Evolutionary conservation across 2,888 invertebrate genomes (phyloP).

Genomic region (Stegana nigrithorax): DNA sequence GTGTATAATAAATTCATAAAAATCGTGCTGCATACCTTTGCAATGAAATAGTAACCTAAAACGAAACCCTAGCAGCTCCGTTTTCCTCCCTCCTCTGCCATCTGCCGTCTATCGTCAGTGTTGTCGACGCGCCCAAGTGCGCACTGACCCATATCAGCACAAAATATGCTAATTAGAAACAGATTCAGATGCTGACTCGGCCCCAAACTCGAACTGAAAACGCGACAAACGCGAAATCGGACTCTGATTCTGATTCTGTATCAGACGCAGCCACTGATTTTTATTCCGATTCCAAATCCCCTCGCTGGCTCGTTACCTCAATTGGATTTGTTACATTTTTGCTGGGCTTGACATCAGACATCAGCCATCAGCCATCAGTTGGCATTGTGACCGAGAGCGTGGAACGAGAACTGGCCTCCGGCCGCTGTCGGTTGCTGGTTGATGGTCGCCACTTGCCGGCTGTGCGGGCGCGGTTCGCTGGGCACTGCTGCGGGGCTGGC

Average conservation of each 20-base stretch:
- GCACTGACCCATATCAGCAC: constrained; percentile 55
- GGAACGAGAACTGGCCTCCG: too few relatives aligned
- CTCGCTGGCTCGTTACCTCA: constrained; percentile 10
- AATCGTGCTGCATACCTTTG: constrained; percentile 4
- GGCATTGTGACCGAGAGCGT: too few relatives aligned
- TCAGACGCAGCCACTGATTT: background rate
- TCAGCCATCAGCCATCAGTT: too few relatives aligned
- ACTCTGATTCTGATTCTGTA: background rate
- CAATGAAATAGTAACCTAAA: background rate
- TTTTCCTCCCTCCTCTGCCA: too few relatives aligned
- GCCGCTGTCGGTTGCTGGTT: too few relatives aligned
- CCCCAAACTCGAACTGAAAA: too few relatives aligned
- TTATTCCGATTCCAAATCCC: background rate
- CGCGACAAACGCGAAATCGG: too few relatives aligned
- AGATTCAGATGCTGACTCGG: constrained; percentile 13
- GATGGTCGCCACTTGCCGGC: too few relatives aligned
- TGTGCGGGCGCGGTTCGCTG: too few relatives aligned
- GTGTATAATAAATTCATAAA: background rate
- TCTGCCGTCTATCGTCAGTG: constrained; percentile 49
- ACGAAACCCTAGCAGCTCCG: too few relatives aligned
- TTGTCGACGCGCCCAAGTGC: constrained; percentile 45
- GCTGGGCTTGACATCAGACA: background rate
- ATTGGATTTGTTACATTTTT: background rate
- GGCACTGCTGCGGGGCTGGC: background rate
- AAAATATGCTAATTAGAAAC: constrained; percentile 54